Base-by-base conservation (phyloP, 2,888 invertebrate genomes). In the Morinoia aosen region DNA sequence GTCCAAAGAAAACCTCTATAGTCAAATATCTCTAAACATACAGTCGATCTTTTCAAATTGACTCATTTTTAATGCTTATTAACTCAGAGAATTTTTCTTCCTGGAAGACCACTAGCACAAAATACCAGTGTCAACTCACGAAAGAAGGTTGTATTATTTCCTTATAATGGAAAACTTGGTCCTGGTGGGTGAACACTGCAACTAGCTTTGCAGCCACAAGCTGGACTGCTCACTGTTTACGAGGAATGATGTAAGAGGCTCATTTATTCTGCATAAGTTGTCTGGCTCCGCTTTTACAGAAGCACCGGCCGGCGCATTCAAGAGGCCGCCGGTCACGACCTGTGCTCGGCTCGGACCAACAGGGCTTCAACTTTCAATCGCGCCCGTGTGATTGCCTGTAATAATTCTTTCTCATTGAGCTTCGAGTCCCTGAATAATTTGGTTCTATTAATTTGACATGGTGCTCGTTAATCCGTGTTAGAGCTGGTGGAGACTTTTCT, bases 321-420 rank as follows among this genome's bases (percentile, higher is more conserved):
- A 57, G 93, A 25, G 57, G 93, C 93, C 93, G 57, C 10, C 93
- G 93, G 93, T 93, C 93, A 93, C 93, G 93, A 93, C 93, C 93
- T 57, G 57, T 90, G 90, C 40, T 39, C 90, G 90, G 90, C 48
- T 39, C 14, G 48, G 90, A 48, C 90, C 76, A 33, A 33, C 25
- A 16, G 25, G 76, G 33, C 76, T 76, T 76, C 76, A 76, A 19
- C 76, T 76, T 61, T 76, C 33, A 76, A 76, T 76, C 76, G 76
- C 76, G 33, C 76, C 76, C 2, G 25, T 76, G 2, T 10, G 76
- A 33, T 33, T 33, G 25, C 76, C 8, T 33, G 76, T 76, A 19
- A 33, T 76, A 76, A 76, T 76, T 76, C 76, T 76, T 76, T 76
- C 25, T 76, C 25, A 76, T 76, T 16, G 8, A 76, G 76, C 76